Evolutionary conservation across 1,140 invertebrate genomes (phyloP), one percentile per base, ranked within the genome.

Genomic region (Drosophila subpulchrella): DNA sequence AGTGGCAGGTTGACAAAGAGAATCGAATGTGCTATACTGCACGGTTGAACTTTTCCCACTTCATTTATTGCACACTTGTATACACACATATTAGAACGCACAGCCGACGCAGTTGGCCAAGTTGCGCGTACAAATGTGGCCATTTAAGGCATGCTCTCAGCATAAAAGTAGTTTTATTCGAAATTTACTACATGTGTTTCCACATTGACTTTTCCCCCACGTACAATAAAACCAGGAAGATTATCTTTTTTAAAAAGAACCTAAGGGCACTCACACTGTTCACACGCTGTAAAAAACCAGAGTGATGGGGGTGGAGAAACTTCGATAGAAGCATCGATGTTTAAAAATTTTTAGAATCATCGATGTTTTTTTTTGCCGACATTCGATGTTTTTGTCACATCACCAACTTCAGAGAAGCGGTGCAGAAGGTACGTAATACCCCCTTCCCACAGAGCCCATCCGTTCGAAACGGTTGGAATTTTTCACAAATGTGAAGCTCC

Each of bases 11-110:
- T 42, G 72, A 46, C 17, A 71, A 41, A 32, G 13, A 30, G 6
- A 11, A 32, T 27, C 74, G 59, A 62, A 70, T 27, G 27, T 4
- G 27, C 27, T 4, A 27, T 13, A 50, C 55, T 58, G 54, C 78
- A 78, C 82, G 82, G 78, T 78, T 68, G 75, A 13, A 71, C 81
- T 78, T 82, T 84, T 77, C 75, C 61, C 70, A 79, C 60, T 76
- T 83, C 20, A 56, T 83, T 79, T 83, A 20, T 83, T 78, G 76
- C 81, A 82, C 79, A 79, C 81, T 68, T 78, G 70, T 75, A 84
- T 42, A 83, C 53, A 71, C 55, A 81, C 56, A 75, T 53, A 50
- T 38, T 59, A 61, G 63, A 51, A 66, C 50, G 75, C 63, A 42
- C 48, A 70, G 81, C 75, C 81, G 76, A 78, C 77, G 78, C 77